A percentile compares a stretch with the other conserved stretches of the same genome.
Conservation (phyloP, 2,113 vertebrate species). For the Psettodes erumei region DNA sequence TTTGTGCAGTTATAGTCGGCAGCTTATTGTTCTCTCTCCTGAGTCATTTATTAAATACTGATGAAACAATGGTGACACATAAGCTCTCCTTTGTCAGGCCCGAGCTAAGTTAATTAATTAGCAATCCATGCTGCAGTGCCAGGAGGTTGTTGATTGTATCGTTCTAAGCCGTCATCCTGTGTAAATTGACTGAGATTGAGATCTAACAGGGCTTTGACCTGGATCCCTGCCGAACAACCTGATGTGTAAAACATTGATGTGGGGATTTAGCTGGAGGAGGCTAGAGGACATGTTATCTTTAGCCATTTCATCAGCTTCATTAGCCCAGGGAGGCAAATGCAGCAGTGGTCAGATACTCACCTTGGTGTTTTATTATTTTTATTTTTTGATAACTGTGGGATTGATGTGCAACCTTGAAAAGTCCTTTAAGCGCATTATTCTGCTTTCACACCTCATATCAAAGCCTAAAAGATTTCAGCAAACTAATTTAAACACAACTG, state of each 20-base stretch:
- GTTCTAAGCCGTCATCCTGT: slow-evolving; percentile 76
- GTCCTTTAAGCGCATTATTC: slow-evolving; percentile 4
- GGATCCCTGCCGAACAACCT: slow-evolving; percentile 69
- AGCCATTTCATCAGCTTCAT: slow-evolving; percentile 56
- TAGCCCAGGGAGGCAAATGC: slow-evolving; percentile 40
- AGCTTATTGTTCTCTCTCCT: slow-evolving; percentile 38
- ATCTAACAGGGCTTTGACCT: slow-evolving; percentile 81
- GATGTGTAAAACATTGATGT: slow-evolving; percentile 74
- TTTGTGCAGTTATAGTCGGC: slow-evolving; percentile 22
- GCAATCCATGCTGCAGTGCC: slow-evolving; percentile 68
- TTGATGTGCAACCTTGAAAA: slow-evolving; percentile 37
- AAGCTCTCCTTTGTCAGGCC: slow-evolving; percentile 70
- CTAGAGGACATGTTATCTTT: slow-evolving; percentile 77
- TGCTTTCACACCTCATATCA: not conserved
- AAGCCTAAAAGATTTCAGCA: not conserved
- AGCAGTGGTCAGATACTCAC: slow-evolving; percentile 24
- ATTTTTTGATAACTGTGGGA: not conserved
- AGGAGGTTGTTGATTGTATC: slow-evolving; percentile 80
- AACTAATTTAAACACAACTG: slow-evolving; percentile 5
- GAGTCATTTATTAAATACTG: slow-evolving; percentile 68
- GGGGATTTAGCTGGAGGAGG: slow-evolving; percentile 66
- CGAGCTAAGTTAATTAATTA: slow-evolving; percentile 78
- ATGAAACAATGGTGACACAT: slow-evolving; percentile 71
- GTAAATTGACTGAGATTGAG: slow-evolving; percentile 82
- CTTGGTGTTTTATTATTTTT: not conserved